Conservation (phyloP, 2,888 invertebrate species). For the Petrolisthes cinctipes region DNA sequence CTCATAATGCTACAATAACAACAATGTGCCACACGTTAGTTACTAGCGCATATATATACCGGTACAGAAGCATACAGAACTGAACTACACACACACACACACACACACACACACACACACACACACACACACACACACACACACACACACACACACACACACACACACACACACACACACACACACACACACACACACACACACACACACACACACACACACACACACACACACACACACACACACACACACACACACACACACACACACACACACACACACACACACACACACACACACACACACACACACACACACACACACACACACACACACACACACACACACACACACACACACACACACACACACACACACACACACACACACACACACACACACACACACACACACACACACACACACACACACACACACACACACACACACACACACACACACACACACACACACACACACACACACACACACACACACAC, state of each 20-base stretch:
- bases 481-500: not conserved
- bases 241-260: not conserved
- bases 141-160: not conserved
- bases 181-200: not conserved
- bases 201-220: not conserved
- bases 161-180: not conserved
- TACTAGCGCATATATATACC: not conserved
- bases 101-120: not conserved
- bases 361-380: not conserved
- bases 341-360: not conserved
- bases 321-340: not conserved
- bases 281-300: not conserved
- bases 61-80: no score
- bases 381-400: not conserved
- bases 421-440: not conserved
- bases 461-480: not conserved
- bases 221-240: not conserved
- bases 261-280: not conserved
- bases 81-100: not conserved
- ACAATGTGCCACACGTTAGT: no score
- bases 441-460: not conserved
- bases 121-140: not conserved
- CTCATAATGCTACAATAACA: no score
- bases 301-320: not conserved
- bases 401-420: not conserved